Evolutionary conservation across 2,888 invertebrate genomes (phyloP).

Genomic region (Boloria selene): DNA sequence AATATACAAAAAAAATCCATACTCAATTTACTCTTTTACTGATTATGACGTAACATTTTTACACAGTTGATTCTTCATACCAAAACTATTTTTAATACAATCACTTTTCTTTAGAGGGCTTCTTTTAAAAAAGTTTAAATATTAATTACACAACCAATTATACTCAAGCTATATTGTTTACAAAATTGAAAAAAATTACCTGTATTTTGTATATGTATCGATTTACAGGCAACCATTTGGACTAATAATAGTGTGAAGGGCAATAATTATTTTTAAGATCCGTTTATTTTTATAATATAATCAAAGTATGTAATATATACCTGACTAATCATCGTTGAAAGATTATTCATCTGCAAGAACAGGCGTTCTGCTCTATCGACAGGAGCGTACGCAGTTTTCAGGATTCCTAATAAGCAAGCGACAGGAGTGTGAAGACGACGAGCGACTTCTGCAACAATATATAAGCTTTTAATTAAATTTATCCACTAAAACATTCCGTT

Average conservation of each 20-base stretch:
- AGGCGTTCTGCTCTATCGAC: constrained; percentile 85
- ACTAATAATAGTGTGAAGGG: too few species aligned
- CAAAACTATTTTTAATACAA: too few species aligned
- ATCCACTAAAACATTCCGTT: neutral
- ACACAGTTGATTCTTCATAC: too few species aligned
- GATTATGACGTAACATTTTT: neutral
- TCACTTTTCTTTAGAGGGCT: too few species aligned
- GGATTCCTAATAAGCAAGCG: constrained; percentile 51
- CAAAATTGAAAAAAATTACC: neutral
- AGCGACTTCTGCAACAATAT: constrained; percentile 60
- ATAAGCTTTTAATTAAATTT: neutral
- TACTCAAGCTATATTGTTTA: neutral
- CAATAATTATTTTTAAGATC: too few species aligned
- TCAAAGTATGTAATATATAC: constrained; percentile 54
- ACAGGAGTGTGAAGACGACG: constrained; percentile 66
- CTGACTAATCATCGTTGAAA: constrained; percentile 87
- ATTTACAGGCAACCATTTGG: too few species aligned
- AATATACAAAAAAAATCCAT: neutral
- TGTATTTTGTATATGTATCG: too few species aligned
- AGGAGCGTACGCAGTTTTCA: constrained; percentile 80
- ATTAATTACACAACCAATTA: too few species aligned
- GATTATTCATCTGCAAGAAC: constrained; percentile 86
- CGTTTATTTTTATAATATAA: too few species aligned
- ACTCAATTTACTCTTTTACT: neutral
- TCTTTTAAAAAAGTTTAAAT: too few species aligned